phyloP scores from a whole-genome alignment of 2,888 invertebrate genomes.

The Allacma fusca region DNA sequence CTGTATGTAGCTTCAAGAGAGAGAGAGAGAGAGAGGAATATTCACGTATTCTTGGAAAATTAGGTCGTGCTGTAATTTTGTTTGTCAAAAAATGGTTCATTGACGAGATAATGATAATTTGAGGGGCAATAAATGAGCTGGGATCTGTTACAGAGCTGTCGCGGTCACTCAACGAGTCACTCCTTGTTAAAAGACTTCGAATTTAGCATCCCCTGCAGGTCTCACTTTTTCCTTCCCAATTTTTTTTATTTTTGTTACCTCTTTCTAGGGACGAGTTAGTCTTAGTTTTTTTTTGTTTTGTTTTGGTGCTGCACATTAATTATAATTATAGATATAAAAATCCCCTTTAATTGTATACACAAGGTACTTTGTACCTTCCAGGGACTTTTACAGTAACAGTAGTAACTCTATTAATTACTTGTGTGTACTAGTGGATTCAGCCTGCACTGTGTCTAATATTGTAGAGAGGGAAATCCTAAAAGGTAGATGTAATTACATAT shows the following conservation, averaged over 20 bases:
- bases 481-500: no score
- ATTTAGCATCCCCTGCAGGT: background rate
- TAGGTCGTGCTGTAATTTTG: conserved; percentile 29
- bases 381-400: no score
- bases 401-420: no score
- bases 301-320: no score
- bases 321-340: no score
- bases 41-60: conserved; percentile 28
- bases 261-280: no score
- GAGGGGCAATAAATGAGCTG: conserved; percentile 31
- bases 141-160: conserved; percentile 6
- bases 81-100: conserved; percentile 39
- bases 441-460: no score
- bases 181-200: background rate
- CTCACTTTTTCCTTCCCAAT: background rate
- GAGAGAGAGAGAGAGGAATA: conserved; percentile 1
- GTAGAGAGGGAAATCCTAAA: no score
- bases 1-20: background rate
- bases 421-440: no score
- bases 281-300: no score
- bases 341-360: no score
- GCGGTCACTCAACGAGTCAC: conserved; percentile 20
- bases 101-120: conserved; percentile 42
- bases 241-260: background rate
- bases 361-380: no score